These are phyloP conservation scores for Actinernus sp. DNA, from an alignment of 92 coral and sea anemone species.

Conservation along the genomic window DNA sequence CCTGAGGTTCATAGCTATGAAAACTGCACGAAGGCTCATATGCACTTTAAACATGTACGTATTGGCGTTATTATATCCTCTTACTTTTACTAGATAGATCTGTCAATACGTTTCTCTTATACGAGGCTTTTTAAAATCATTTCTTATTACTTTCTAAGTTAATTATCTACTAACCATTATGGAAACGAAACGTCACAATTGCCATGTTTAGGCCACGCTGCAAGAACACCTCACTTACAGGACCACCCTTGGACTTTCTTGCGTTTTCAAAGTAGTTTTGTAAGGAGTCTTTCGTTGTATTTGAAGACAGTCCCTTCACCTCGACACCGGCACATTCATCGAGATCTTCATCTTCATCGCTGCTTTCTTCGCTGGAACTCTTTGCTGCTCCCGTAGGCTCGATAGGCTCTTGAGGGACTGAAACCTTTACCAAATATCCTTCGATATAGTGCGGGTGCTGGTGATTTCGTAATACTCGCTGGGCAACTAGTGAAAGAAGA, in stretches of 20 bases:
- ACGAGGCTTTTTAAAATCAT: too few species aligned
- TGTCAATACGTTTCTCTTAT: too few species aligned
- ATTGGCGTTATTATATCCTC: too few species aligned
- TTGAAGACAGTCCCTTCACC: background rate
- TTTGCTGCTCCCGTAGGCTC: background rate
- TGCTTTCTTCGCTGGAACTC: background rate
- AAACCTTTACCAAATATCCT: background rate
- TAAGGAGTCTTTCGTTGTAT: conserved; percentile 7
- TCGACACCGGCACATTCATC: background rate
- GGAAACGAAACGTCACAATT: too few species aligned
- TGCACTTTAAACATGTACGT: too few species aligned
- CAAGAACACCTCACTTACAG: background rate
- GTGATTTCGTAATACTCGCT: background rate
- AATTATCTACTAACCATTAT: too few species aligned
- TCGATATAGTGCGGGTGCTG: background rate
- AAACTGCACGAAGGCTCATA: too few species aligned
- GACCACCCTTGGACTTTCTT: conserved; percentile 8
- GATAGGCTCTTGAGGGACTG: background rate
- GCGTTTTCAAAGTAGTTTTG: conserved; percentile 11
- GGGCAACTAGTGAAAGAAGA: background rate
- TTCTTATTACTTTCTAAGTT: too few species aligned
- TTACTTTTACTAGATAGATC: too few species aligned
- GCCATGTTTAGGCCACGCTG: background rate
- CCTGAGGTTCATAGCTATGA: too few species aligned
- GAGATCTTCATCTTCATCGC: background rate